Evolutionary conservation across 2,113 vertebrate species (phyloP), one percentile per base, ranked within the genome.

Genomic region (Urocynchramus pylzowi): DNA sequence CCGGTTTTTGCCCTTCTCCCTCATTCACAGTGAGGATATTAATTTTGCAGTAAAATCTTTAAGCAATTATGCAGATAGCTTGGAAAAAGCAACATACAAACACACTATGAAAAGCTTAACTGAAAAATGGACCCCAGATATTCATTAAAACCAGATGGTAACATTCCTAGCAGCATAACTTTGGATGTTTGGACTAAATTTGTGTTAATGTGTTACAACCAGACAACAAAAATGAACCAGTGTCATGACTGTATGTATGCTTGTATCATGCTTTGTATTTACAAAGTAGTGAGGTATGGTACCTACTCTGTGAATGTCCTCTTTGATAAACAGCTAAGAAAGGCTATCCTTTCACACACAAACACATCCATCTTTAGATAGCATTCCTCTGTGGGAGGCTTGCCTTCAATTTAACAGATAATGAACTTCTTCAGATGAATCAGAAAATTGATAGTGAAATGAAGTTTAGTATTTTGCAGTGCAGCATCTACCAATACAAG

Each of bases 71-170:
- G 98, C 98, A 99, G 99, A 99, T 99, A 98, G 97, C 84, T 97
- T 96, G 96, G 87, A 97, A 98, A 98, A 98, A 98, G 97, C 98
- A 98, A 98, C 98, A 98, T 97, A 98, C 98, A 99, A 97, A 98
- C 98, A 99, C 98, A 98, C 98, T 98, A 99, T 98, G 98, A 98
- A 99, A 99, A 98, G 98, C 98, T 98, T 97, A 98, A 97, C 97
- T 98, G 98, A 98, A 98, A 99, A 99, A 98, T 98, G 98, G 98
- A 99, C 98, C 97, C 98, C 89, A 97, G 98, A 98, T 98, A 98
- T 98, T 99, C 99, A 99, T 99, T 99, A 99, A 98, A 98, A 99
- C 98, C 99, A 99, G 99, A 99, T 99, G 98, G 99, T 97, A 98
- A 96, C 97, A 98, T 98, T 98, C 98, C 98, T 98, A 98, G 98